phyloP scores from a whole-genome alignment of 2,888 invertebrate genomes.

The Globia sparganii region DNA sequence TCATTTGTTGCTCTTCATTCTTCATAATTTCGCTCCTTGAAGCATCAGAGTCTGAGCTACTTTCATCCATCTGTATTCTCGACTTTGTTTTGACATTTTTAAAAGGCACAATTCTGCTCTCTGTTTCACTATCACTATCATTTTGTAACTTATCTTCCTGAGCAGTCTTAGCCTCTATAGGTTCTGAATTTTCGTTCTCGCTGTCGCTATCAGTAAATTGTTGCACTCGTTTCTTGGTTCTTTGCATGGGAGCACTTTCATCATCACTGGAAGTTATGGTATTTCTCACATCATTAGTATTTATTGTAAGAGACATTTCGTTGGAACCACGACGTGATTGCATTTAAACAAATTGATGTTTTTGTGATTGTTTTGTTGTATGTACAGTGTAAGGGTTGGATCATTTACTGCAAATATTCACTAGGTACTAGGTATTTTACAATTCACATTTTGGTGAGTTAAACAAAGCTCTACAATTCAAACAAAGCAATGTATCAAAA shows the following conservation, averaged over 20 bases:
- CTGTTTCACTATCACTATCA: conserved; percentile 49
- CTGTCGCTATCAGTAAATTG: conserved; percentile 79
- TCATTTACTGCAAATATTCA: neutral
- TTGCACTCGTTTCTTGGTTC: conserved; percentile 71
- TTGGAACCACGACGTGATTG: conserved; percentile 14
- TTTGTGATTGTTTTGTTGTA: neutral
- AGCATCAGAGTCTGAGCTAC: conserved; percentile 64
- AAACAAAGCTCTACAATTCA: neutral
- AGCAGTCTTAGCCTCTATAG: neutral
- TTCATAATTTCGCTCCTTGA: conserved; percentile 55
- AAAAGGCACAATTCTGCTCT: conserved; percentile 25
- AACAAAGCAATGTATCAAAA: neutral
- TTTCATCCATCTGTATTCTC: conserved; percentile 51
- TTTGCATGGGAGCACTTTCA: conserved; percentile 64
- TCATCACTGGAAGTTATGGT: conserved; percentile 63
- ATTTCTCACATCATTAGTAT: conserved; percentile 8
- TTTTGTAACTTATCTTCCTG: neutral
- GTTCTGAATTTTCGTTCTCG: conserved; percentile 69
- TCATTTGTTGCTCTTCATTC: conserved; percentile 73
- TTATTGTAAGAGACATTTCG: conserved; percentile 20
- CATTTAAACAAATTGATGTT: conserved; percentile 14
- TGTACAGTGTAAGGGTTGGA: neutral
- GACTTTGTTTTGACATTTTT: conserved; percentile 62
- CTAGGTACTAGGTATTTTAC: neutral
- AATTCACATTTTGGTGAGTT: conserved; percentile 30